Evolutionary conservation across 2,113 vertebrate species (phyloP), one percentile per base, ranked within the genome.

Genomic region (Antechinus flavipes): DNA sequence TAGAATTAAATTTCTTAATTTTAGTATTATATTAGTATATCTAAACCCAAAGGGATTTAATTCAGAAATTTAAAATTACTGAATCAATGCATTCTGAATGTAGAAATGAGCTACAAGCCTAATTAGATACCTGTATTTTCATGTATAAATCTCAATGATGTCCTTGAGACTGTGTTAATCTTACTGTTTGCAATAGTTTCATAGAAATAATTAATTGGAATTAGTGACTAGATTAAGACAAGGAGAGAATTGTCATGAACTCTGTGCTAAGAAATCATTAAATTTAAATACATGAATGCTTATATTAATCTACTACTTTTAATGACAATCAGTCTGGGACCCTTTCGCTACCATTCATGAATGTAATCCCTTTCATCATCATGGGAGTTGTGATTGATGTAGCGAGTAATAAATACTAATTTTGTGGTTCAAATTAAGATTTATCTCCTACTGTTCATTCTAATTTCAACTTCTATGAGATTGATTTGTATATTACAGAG

Each of bases 51-150:
- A 42, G 16, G 16, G 16, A 58, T 58, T 84, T 22, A 30, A 22
- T 53, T 26, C 54, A 89, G 47, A 42, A 56, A 1, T 35, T 50
- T 90, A 2, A 96, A 93, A 50, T 35, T 89, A 61, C 68, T 95
- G 54, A 93, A 94, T 5, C 1, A 27, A n/a, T 90, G 93, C 54
- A 54, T 93, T 92, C 93, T 24, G 12, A 96, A 92, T 90, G 1
- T 90, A 95, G 92, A 91, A 53, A n/a, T 92, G 2, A 93, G 47
- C 84, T 90, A 90, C 22, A 89, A 46, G 6, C 27, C 1, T 91
- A 93, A 94, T 93, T 96, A 90, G 95, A n/a, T 61, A 93, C 54
- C 55, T 90, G 94, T n/a, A 35, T 84, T 91, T 94, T 91, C 26
- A 27, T 50, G 8, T 49, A 4, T 54, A 47, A 91, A 91, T 94